These are phyloP conservation scores for Solen grandis DNA, from an alignment of 1,140 invertebrate species.

Conservation along the genomic window DNA sequence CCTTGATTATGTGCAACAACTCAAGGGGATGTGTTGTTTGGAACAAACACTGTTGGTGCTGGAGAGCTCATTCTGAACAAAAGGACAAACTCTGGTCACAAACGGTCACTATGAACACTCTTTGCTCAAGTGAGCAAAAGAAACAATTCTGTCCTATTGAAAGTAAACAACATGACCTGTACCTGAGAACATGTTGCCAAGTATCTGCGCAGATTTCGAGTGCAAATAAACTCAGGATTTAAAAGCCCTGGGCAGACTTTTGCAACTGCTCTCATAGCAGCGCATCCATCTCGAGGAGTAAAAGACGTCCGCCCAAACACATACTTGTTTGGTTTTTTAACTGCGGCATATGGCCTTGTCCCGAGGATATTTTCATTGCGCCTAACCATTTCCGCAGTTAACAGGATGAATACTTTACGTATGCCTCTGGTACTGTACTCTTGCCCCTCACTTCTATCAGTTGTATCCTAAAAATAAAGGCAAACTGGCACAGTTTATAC, in stretches of 20 bases:
- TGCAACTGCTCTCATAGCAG: conserved; percentile 6
- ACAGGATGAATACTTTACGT: conserved; percentile 4
- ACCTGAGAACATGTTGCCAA: conserved; percentile 2
- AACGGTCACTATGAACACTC: too few relatives aligned
- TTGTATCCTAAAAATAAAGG: conserved; percentile 8
- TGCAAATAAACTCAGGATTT: background rate
- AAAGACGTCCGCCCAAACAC: background rate
- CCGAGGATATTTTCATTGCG: background rate
- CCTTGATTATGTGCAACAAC: too few relatives aligned
- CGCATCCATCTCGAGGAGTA: background rate
- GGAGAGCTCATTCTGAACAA: too few relatives aligned
- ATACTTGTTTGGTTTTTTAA: background rate
- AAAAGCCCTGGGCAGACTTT: background rate
- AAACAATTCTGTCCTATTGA: too few relatives aligned
- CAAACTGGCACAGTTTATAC: too few relatives aligned
- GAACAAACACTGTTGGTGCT: too few relatives aligned
- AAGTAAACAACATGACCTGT: too few relatives aligned
- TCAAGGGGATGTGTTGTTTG: too few relatives aligned
- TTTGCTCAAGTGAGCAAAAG: too few relatives aligned
- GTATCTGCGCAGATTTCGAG: background rate
- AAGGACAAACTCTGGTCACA: too few relatives aligned
- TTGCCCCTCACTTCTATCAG: conserved; percentile 15
- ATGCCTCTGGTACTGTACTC: background rate
- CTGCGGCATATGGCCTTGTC: conserved; percentile 10
- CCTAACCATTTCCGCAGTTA: background rate